Conservation (phyloP, 2,888 invertebrate species). For the Iselma pallidipennis region DNA sequence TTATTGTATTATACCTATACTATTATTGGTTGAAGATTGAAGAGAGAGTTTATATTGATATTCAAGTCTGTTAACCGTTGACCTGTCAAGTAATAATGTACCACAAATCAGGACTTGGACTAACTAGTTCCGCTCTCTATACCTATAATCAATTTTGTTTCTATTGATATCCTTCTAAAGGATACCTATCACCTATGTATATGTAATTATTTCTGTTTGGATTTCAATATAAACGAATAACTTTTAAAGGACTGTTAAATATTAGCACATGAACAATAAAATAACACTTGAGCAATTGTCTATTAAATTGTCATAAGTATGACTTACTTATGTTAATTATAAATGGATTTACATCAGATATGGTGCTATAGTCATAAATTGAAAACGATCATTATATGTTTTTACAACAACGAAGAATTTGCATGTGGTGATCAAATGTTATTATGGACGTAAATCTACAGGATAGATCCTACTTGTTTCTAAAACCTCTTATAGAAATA, state of each 20-base stretch:
- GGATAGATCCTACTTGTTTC: neutral
- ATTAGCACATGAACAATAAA: neutral
- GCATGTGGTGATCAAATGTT: neutral
- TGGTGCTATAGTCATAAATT: too few species aligned
- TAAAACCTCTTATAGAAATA: neutral
- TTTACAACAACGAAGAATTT: neutral
- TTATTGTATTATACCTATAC: too few species aligned
- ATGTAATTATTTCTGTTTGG: too few species aligned
- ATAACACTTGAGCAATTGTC: too few species aligned
- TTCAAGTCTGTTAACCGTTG: neutral
- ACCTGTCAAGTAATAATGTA: neutral
- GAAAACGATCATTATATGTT: neutral
- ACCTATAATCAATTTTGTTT: neutral
- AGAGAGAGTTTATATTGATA: conserved; percentile 2
- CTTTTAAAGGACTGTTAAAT: neutral
- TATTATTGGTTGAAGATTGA: too few species aligned
- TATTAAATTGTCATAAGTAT: too few species aligned
- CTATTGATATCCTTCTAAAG: neutral
- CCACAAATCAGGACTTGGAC: neutral
- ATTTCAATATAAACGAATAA: too few species aligned
- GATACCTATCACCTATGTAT: neutral
- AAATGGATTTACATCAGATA: neutral
- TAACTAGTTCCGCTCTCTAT: neutral
- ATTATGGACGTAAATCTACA: neutral
- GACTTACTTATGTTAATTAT: neutral